A percentile compares a stretch with the other conserved stretches of the same genome.
These are phyloP conservation scores for Drosophila carrolli DNA, from an alignment of 1,140 invertebrate genomes.

Conservation along the genomic window DNA sequence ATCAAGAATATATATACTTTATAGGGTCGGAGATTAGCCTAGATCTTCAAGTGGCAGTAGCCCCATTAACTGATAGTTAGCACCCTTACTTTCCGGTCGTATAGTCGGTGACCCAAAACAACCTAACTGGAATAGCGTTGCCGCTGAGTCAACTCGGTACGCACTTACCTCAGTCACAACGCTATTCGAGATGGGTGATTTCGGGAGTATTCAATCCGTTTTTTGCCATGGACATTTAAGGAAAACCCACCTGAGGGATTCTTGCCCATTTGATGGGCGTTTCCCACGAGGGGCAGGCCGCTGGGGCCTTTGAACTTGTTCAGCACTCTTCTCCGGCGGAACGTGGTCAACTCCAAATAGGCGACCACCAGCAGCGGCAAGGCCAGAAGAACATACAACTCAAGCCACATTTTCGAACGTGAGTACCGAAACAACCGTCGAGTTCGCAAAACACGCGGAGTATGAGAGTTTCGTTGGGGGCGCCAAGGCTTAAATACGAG, in stretches of 20 bases:
- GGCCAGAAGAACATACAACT: conserved; percentile 53
- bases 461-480: conserved; percentile 10
- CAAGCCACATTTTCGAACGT: conserved; percentile 55
- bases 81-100: conserved; percentile 2
- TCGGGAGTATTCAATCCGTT: neutral
- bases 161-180: conserved; percentile 60
- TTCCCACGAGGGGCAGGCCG: conserved; percentile 67
- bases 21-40: too few species aligned
- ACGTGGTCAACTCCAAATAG: conserved; percentile 55
- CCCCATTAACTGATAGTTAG: conserved; percentile 10
- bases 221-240: neutral
- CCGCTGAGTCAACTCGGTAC: conserved; percentile 41
- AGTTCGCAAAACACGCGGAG: neutral
- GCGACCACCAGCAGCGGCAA: conserved; percentile 50
- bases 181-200: conserved; percentile 68
- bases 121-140: conserved; percentile 56
- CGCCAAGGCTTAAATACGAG: conserved; percentile 46
- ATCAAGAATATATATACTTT: too few species aligned
- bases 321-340: conserved; percentile 35
- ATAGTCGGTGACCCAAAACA: conserved; percentile 31
- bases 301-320: conserved; percentile 59
- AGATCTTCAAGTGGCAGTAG: conserved; percentile 8
- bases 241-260: conserved; percentile 64
- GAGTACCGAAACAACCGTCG: neutral
- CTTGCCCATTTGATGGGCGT: conserved; percentile 71